Conservation (phyloP, 2,113 vertebrate genomes). For the Trichomycterus rosablanca region DNA sequence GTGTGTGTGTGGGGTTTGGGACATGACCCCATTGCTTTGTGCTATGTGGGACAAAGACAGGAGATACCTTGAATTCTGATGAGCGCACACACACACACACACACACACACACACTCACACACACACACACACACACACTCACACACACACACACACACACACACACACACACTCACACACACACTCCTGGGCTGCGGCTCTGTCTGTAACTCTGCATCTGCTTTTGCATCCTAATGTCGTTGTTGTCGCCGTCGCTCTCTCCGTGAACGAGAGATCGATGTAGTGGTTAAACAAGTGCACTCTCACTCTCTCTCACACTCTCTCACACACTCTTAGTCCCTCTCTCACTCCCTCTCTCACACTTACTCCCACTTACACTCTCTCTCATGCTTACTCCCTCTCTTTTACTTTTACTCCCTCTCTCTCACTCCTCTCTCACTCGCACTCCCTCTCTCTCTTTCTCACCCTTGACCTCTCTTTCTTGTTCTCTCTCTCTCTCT, state of each 20-base stretch:
- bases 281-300: conserved; percentile 19
- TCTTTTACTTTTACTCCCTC: no score
- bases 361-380: neutral
- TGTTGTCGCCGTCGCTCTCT: neutral
- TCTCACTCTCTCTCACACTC: conserved; percentile 13
- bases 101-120: conserved; percentile 46
- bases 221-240: conserved; percentile 40
- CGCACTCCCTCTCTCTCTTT: conserved; percentile 2
- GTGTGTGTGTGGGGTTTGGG: neutral
- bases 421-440: neutral
- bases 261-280: conserved; percentile 35
- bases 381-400: neutral
- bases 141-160: conserved; percentile 27
- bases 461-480: conserved; percentile 5
- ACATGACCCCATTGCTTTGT: neutral
- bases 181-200: conserved; percentile 4
- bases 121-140: conserved; percentile 38
- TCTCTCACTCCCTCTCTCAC: neutral
- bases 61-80: neutral
- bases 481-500: no score
- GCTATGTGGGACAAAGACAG: neutral
- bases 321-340: neutral
- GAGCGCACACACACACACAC: conserved; percentile 42
- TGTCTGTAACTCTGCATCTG: conserved; percentile 16
- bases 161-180: conserved; percentile 13